Evolutionary conservation across 2,113 vertebrate species (phyloP).

Genomic region (Andinoacara biseriatus): DNA sequence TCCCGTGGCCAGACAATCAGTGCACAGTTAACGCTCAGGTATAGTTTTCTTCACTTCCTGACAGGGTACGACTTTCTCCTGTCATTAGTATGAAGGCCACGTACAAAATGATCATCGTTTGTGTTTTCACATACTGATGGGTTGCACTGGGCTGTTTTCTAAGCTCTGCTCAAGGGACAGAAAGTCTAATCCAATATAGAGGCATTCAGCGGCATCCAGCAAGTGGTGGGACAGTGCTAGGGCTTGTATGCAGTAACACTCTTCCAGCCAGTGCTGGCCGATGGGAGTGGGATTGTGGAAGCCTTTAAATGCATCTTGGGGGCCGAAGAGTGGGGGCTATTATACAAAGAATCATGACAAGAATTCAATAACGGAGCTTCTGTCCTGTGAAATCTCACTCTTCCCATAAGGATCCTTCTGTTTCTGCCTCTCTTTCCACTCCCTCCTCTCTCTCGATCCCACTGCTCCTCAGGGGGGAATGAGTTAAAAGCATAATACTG

Average conservation of each 20-base stretch:
- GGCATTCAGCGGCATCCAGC: constrained; percentile 21
- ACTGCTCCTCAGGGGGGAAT: constrained; percentile 56
- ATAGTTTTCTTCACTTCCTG: not conserved
- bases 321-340: constrained; percentile 59
- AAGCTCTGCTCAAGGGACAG: constrained; percentile 35
- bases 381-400: constrained; percentile 69
- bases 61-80: not conserved
- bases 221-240: constrained; percentile 39
- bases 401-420: constrained; percentile 64
- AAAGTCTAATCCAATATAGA: constrained; percentile 43
- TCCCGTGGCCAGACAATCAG: constrained; percentile 22
- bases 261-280: constrained; percentile 32
- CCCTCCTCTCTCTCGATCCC: constrained; percentile 29
- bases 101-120: not conserved
- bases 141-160: constrained; percentile 41
- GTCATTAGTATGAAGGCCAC: constrained; percentile 3
- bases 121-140: constrained; percentile 23
- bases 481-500: constrained; percentile 77
- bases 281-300: constrained; percentile 50
- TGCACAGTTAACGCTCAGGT: constrained; percentile 27
- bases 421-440: constrained; percentile 30
- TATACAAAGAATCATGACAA: constrained; percentile 72
- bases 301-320: constrained; percentile 61
- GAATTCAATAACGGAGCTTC: constrained; percentile 74
- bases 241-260: constrained; percentile 22